Evolutionary conservation across 2,888 invertebrate species (phyloP).

Genomic region (Margaritifera margaritifera): DNA sequence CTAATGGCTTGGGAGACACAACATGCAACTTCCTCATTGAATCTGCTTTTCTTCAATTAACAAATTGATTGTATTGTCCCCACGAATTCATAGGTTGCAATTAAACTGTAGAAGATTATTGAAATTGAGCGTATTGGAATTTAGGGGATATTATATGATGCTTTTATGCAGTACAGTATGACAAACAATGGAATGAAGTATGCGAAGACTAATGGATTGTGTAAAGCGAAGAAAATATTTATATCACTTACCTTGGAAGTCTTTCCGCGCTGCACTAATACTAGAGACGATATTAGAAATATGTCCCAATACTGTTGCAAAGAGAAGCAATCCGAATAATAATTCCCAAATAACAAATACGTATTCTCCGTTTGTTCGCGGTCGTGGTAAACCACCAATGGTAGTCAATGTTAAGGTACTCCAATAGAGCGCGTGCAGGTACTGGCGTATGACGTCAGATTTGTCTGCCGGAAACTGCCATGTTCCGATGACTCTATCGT

Average conservation of each 20-base stretch:
- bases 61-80: too few species aligned
- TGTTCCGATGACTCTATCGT: constrained; percentile 76
- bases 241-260: constrained; percentile 90
- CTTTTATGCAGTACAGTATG: too few species aligned
- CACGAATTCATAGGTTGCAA: too few species aligned
- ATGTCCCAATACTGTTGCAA: constrained; percentile 96
- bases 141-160: too few species aligned
- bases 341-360: constrained; percentile 95
- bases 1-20: too few species aligned
- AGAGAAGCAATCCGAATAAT: constrained; percentile 93
- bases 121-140: too few species aligned
- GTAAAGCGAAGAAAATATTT: not conserved
- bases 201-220: not conserved
- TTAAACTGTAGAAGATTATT: too few species aligned
- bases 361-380: constrained; percentile 94
- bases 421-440: constrained; percentile 98
- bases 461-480: constrained; percentile 63
- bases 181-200: too few species aligned
- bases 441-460: constrained; percentile 80
- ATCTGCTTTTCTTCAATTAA: not conserved
- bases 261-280: constrained; percentile 96
- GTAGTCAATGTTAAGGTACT: constrained; percentile 96
- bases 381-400: constrained; percentile 92
- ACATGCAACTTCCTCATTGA: too few species aligned
- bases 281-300: constrained; percentile 99